Percentiles rank a stretch among this genome's conserved stretches.
Conservation (phyloP, 2,113 vertebrate species). For the Seriola dumerili region DNA sequence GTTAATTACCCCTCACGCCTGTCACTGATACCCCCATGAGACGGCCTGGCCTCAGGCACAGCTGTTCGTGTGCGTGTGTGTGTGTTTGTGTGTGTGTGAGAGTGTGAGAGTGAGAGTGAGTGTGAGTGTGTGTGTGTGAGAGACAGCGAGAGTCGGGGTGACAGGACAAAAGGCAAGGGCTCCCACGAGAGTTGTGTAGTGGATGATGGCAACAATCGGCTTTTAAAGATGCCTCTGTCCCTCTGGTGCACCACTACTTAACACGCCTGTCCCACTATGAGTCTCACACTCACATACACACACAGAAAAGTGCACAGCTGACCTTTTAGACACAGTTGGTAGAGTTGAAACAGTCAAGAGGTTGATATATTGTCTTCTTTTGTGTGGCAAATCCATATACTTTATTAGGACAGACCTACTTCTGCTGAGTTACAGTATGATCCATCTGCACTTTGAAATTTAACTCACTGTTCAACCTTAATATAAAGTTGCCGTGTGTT, state of each 20-base stretch:
- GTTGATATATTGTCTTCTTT: slow-evolving; percentile 40
- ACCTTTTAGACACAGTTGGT: slow-evolving; percentile 57
- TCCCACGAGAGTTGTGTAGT: slow-evolving; percentile 95
- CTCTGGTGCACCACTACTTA: slow-evolving; percentile 89
- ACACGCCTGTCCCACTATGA: slow-evolving; percentile 78
- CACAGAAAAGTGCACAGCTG: slow-evolving; percentile 41
- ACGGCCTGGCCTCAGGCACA: slow-evolving; percentile 90
- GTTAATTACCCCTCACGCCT: slow-evolving; percentile 99
- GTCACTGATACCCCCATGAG: slow-evolving; percentile 95
- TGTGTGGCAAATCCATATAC: slow-evolving; percentile 28
- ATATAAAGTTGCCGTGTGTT: neutral
- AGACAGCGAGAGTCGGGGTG: slow-evolving; percentile 53
- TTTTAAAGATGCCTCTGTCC: slow-evolving; percentile 94
- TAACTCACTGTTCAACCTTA: neutral
- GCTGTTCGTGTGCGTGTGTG: slow-evolving; percentile 91
- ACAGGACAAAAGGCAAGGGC: slow-evolving; percentile 94
- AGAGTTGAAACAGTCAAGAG: slow-evolving; percentile 47
- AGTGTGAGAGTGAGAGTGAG: slow-evolving; percentile 81
- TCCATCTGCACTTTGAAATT: neutral
- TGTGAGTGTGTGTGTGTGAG: slow-evolving; percentile 84
- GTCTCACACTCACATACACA: slow-evolving; percentile 34
- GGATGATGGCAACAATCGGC: slow-evolving; percentile 98
- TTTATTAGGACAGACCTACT: slow-evolving; percentile 15
- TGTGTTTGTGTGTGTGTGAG: slow-evolving; percentile 84
- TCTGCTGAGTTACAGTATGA: neutral